Conservation (phyloP, 2,888 invertebrate species). For the Thymelicus acteon region DNA sequence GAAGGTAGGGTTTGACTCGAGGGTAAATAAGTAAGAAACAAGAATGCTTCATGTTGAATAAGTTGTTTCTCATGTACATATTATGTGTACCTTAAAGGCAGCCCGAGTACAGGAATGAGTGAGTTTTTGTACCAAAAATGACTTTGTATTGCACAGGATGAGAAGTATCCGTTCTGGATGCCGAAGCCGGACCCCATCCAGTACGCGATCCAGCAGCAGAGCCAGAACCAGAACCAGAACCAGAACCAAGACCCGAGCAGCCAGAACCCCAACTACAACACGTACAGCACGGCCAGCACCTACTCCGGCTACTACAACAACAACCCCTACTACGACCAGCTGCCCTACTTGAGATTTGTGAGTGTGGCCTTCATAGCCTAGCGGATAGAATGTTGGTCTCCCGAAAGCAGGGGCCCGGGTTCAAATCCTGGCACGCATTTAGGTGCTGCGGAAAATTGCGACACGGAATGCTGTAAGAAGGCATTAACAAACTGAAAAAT, state of each 20-base stretch:
- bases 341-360: conserved; percentile 90
- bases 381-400: too few species aligned
- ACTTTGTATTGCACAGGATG: conserved; percentile 79
- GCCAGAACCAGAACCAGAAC: conserved; percentile 36
- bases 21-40: too few species aligned
- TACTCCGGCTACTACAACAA: conserved; percentile 59
- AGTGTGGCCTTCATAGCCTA: conserved; percentile 56
- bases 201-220: conserved; percentile 58
- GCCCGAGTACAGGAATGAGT: too few species aligned
- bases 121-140: neutral
- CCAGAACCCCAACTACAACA: conserved; percentile 53
- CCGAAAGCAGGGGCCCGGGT: too few species aligned
- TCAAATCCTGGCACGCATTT: too few species aligned
- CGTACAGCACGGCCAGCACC: conserved; percentile 63
- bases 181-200: conserved; percentile 85
- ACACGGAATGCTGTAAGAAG: too few species aligned
- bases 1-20: too few species aligned
- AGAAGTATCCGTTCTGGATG: conserved; percentile 93
- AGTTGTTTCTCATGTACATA: too few species aligned
- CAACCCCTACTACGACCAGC: conserved; percentile 75
- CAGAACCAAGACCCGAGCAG: conserved; percentile 38
- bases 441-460: too few species aligned
- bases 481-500: too few species aligned
- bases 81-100: too few species aligned
- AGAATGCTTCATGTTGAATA: too few species aligned